Base-by-base conservation (phyloP, 2,888 invertebrate genomes). In the Zeuzera pyrina region DNA sequence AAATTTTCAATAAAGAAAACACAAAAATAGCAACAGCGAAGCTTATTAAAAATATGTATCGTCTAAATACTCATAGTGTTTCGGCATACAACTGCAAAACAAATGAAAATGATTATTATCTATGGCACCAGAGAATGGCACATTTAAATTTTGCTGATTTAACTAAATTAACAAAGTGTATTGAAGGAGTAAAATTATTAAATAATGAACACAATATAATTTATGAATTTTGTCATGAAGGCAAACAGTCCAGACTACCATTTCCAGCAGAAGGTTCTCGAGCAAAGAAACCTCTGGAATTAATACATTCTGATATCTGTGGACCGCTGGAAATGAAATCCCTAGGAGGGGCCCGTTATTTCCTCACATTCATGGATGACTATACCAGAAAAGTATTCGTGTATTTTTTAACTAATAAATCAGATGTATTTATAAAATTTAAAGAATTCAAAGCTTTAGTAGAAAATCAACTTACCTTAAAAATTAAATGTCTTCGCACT, bases 341-440 rank as follows among this genome's bases (percentile, higher is more conserved):
- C 1, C 32, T 50, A 4, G 60, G 57, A 3, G 55, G 57, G 8
- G 42, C 48, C 2, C 56, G 39, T 31, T 68, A 69, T 43, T 61
- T 65, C 33, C 30, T 64, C 7, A 54, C 55, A 1, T 60, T 69
- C 22, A 49, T 58, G 25, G 70, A 71, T 49, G 61, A 64, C 37
- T 45, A 14, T 16, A 36, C 44, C 0, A 14, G 42, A 8, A 45
- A 39, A 32, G 38, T 45, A 2, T 38, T 43, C 44, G 52, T 57
- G 16, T 64, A 60, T 41, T 54, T 61, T 39, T 35, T 68, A 11
- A 56, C 60, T 34, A 38, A 40, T 15, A 66, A 71, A 45, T 30
- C 34, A 27, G 54, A 69, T 39, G 35, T 29, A 2, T 57, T 58
- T 38, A 32, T 33, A 13, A 29, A 33, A 16, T 47, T 32, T 33